phyloP scores from a whole-genome alignment of 1,140 invertebrate genomes.

The Semibalanus balanoides region DNA sequence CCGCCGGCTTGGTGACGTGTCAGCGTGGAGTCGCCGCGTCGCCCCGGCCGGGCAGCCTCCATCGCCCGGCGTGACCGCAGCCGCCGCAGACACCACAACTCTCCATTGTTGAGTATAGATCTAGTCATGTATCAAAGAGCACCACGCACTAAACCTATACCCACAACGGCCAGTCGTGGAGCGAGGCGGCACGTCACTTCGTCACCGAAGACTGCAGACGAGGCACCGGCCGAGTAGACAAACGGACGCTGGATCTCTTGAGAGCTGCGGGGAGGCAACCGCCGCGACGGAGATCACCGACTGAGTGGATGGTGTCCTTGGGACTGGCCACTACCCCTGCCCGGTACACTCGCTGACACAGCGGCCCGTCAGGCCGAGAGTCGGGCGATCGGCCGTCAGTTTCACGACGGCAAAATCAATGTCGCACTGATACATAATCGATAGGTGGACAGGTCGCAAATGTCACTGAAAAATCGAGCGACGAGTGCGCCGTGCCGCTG shows the following conservation, averaged over 20 bases:
- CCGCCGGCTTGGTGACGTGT: no score
- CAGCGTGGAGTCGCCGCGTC: no score
- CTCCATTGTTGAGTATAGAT: constrained; percentile 6
- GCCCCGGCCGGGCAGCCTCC: no score
- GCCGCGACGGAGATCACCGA: background rate
- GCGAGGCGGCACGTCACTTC: no score
- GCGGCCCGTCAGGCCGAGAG: no score
- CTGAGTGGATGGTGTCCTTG: background rate
- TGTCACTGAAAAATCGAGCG: background rate
- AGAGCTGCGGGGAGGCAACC: background rate
- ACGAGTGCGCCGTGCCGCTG: background rate
- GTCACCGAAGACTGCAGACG: background rate
- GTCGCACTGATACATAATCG: background rate
- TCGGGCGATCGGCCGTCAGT: background rate
- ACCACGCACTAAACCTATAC: constrained; percentile 7
- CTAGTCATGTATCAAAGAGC: constrained; percentile 1
- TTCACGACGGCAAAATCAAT: background rate
- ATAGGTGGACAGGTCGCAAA: background rate
- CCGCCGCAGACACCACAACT: background rate
- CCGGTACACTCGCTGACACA: background rate
- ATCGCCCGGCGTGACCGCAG: no score
- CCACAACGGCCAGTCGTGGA: background rate
- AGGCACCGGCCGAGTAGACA: no score
- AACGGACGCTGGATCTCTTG: no score
- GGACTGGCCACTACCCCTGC: constrained; percentile 1